Conservation (phyloP, 2,888 invertebrate genomes). For the Carterocephalus palaemon region DNA sequence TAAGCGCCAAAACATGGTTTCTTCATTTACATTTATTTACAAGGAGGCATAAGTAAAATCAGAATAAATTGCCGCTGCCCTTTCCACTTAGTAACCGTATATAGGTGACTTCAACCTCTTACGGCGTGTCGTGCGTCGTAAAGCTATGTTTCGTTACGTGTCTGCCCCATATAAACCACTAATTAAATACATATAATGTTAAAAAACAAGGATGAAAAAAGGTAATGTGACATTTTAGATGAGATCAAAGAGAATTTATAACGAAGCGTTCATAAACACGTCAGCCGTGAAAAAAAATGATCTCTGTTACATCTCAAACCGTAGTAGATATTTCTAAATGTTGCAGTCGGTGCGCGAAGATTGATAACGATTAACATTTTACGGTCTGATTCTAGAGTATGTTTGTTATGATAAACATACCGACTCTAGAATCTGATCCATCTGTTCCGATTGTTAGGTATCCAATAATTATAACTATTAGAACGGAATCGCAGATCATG, state of each 20-base stretch:
- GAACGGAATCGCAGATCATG: conserved; percentile 75
- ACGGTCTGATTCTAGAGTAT: conserved; percentile 45
- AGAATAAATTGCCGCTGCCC: no score
- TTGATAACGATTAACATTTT: conserved; percentile 58
- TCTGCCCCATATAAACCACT: conserved; percentile 2
- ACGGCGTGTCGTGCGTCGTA: no score
- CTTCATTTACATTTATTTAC: no score
- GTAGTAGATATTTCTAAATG: conserved; percentile 42
- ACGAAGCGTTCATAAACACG: conserved; percentile 68
- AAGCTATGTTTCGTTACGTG: no score
- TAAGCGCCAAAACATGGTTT: no score
- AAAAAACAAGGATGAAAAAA: conserved; percentile 38
- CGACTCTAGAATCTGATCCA: no score
- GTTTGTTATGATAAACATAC: conserved; percentile 71
- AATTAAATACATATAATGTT: conserved; percentile 12
- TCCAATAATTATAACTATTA: conserved; percentile 76
- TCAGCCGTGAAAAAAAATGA: conserved; percentile 66
- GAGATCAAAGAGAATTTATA: conserved; percentile 71
- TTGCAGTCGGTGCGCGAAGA: conserved; percentile 39
- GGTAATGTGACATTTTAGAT: conserved; percentile 52
- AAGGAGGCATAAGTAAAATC: no score
- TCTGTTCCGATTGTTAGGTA: conserved; percentile 69
- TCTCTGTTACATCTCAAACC: conserved; percentile 70
- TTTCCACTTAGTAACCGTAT: no score
- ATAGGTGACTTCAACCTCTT: no score